Conservation (phyloP, 1,140 invertebrate genomes). For the Megalopta genalis region DNA sequence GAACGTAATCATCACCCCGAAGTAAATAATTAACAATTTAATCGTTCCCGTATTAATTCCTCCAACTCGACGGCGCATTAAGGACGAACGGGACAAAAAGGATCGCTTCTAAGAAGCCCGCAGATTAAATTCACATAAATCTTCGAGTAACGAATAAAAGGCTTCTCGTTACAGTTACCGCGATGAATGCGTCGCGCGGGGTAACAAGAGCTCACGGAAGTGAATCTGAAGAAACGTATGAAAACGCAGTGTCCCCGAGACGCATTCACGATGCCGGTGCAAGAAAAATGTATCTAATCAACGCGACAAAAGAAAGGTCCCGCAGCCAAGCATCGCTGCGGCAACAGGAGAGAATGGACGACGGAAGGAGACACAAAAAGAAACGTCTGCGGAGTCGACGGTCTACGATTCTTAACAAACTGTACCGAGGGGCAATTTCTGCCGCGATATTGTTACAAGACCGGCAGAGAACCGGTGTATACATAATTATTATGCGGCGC, state of each 20-base stretch:
- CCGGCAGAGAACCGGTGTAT: constrained; percentile 39
- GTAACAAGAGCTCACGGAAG: background rate
- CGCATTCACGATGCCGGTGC: constrained; percentile 14
- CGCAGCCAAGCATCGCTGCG: constrained; percentile 20
- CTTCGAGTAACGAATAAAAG: background rate
- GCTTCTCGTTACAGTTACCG: background rate
- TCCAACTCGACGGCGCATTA: no score
- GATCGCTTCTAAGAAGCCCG: no score
- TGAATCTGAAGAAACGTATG: background rate
- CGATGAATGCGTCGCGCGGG: background rate
- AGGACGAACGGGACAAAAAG: no score
- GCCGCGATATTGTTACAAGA: constrained; percentile 41
- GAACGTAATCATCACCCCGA: no score
- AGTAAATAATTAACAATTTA: no score
- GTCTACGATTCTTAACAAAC: constrained; percentile 24
- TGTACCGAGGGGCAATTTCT: constrained; percentile 19
- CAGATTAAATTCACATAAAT: no score
- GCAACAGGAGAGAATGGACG: constrained; percentile 15
- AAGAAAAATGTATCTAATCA: constrained; percentile 53
- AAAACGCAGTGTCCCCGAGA: constrained; percentile 11
- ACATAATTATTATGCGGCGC: constrained; percentile 45
- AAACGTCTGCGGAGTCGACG: constrained; percentile 11
- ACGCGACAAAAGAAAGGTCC: constrained; percentile 36
- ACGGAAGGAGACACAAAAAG: constrained; percentile 38
- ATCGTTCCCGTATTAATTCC: no score